A percentile compares a stretch with the other conserved stretches of the same genome.
phyloP scores from a whole-genome alignment of 2,888 invertebrate species.

The Eristalinus aeneus region DNA sequence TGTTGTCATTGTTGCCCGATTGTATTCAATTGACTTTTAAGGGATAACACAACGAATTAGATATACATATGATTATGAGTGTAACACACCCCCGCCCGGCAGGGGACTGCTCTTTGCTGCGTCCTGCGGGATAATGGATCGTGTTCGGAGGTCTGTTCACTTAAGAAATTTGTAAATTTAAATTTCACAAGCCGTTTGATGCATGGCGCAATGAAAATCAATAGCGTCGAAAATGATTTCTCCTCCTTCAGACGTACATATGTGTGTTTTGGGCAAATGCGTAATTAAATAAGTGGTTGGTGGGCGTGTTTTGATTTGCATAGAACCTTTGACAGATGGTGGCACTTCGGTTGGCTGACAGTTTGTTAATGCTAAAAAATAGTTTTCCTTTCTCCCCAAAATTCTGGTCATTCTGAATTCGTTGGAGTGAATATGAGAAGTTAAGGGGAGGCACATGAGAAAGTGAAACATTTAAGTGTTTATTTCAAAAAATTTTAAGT shows the following conservation, averaged over 20 bases:
- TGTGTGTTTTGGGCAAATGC: background rate
- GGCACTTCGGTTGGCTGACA: background rate
- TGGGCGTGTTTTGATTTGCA: background rate
- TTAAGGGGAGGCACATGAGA: too few species aligned
- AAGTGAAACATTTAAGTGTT: too few species aligned
- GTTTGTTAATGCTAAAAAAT: background rate
- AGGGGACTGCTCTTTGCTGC: background rate
- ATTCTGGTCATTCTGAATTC: too few species aligned
- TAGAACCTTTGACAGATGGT: background rate
- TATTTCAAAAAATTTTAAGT: too few species aligned
- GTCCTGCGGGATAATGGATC: conserved; percentile 13
- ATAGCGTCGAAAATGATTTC: background rate
- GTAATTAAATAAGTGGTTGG: background rate
- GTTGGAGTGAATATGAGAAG: too few species aligned
- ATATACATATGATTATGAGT: conserved; percentile 63
- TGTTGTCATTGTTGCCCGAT: conserved; percentile 59
- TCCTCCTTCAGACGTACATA: background rate
- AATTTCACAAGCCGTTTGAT: conserved; percentile 57
- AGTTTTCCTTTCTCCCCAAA: too few species aligned
- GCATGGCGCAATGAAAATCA: background rate
- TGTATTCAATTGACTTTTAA: conserved; percentile 68
- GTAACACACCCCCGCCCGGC: conserved; percentile 60
- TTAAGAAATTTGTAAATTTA: conserved; percentile 41
- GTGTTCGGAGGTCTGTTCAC: conserved; percentile 28
- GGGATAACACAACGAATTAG: conserved; percentile 65